Percentiles rank a stretch among this genome's conserved stretches.
phyloP scores from a whole-genome alignment of 2,888 invertebrate genomes.

The Incurvaria masculella region DNA sequence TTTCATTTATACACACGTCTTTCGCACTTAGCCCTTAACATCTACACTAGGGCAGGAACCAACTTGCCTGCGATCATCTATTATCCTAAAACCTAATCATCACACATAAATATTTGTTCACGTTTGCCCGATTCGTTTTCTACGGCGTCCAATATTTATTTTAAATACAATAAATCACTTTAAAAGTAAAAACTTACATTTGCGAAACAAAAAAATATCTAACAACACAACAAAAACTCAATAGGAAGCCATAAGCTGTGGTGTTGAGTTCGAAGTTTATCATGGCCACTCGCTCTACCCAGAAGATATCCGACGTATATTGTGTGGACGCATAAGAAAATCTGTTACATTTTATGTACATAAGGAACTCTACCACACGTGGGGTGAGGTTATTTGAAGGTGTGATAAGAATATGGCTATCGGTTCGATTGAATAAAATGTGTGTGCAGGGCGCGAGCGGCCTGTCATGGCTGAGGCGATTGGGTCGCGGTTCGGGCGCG shows the following conservation, averaged over 20 bases:
- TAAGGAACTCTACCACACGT: no score
- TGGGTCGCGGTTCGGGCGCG: no score
- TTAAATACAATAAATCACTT: not conserved
- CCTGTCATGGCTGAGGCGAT: no score
- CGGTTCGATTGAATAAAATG: no score
- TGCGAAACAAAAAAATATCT: constrained; percentile 33
- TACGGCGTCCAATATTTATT: not conserved
- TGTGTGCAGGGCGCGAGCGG: not conserved
- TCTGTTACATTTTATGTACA: no score
- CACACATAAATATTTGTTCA: constrained; percentile 53
- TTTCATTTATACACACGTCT: not conserved
- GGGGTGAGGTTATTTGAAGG: no score
- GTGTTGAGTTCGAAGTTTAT: no score
- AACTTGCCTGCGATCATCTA: not conserved
- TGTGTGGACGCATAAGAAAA: no score
- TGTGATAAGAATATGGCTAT: no score
- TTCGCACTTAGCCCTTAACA: not conserved
- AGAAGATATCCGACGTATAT: no score
- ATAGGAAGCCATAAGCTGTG: not conserved
- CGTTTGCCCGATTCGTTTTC: constrained; percentile 20
- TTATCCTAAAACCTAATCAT: constrained; percentile 36
- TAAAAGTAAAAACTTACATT: constrained; percentile 12
- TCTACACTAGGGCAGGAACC: not conserved
- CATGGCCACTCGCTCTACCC: no score
- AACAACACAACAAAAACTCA: constrained; percentile 42